Conservation (phyloP, 2,113 vertebrate species). For the Megatriorchis doriae region DNA sequence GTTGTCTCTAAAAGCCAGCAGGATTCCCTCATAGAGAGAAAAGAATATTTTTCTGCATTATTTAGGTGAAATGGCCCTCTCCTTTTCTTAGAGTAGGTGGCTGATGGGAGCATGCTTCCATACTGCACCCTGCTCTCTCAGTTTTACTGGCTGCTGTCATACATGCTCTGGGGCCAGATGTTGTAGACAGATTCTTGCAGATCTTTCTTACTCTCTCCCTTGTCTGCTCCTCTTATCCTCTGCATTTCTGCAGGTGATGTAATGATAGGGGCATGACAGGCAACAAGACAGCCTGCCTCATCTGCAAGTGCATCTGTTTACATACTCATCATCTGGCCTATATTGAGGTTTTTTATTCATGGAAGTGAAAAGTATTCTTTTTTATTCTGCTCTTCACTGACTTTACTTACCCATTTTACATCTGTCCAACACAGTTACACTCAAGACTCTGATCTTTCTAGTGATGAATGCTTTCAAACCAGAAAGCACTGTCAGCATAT, state of each 20-base stretch:
- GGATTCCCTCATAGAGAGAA: background rate
- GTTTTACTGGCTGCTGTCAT: background rate
- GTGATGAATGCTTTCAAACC: background rate
- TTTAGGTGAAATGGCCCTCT: background rate
- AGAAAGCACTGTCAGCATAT: background rate
- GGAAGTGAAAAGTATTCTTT: background rate
- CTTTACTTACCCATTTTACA: background rate
- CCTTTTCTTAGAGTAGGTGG: background rate
- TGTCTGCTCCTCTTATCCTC: background rate
- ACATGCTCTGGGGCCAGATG: background rate
- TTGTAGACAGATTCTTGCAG: background rate
- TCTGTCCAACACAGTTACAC: background rate
- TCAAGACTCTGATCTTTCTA: background rate
- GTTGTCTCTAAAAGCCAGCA: background rate
- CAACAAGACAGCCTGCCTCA: background rate
- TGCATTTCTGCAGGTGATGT: background rate
- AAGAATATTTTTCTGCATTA: background rate
- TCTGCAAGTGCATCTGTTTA: background rate
- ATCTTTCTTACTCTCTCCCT: background rate
- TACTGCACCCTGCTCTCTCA: background rate
- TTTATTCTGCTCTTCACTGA: background rate
- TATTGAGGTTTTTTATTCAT: background rate
- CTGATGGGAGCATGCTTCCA: background rate
- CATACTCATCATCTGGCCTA: background rate
- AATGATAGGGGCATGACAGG: background rate